phyloP scores from a whole-genome alignment of 2,113 vertebrate species.

The Lanius ludovicianus region DNA sequence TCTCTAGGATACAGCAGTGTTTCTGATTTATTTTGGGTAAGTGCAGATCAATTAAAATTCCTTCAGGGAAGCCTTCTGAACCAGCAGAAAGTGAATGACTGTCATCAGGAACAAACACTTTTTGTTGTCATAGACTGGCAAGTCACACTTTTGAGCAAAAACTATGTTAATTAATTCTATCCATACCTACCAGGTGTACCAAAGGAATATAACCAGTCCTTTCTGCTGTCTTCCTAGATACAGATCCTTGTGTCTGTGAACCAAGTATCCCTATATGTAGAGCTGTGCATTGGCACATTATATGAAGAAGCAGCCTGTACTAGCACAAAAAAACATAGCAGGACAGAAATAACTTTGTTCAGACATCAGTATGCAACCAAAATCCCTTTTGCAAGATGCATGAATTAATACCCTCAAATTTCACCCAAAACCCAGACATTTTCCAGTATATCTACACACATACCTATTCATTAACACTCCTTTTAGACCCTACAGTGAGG shows the following conservation, averaged over 20 bases:
- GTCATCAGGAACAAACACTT: constrained; percentile 67
- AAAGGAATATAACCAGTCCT: constrained; percentile 40
- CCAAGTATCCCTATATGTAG: not conserved
- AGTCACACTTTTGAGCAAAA: constrained; percentile 57
- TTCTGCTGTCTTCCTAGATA: constrained; percentile 5
- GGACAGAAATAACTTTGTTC: constrained; percentile 54
- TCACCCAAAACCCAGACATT: not conserved
- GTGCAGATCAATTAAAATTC: constrained; percentile 70
- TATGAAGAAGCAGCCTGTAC: constrained; percentile 7
- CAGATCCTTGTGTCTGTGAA: constrained; percentile 16
- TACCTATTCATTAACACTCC: not conserved
- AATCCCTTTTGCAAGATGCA: constrained; percentile 4
- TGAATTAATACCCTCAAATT: not conserved
- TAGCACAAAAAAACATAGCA: constrained; percentile 10
- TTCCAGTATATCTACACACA: not conserved
- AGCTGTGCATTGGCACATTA: not conserved
- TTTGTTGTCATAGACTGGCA: constrained; percentile 43
- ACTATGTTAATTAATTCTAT: constrained; percentile 66
- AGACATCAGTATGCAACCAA: constrained; percentile 39
- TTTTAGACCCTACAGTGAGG: not conserved
- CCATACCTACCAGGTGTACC: constrained; percentile 48
- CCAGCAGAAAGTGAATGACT: constrained; percentile 64
- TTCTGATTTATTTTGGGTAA: constrained; percentile 70
- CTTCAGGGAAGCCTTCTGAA: constrained; percentile 72
- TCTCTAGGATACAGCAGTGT: constrained; percentile 63